Percentiles rank a stretch among this genome's conserved stretches.
These are phyloP conservation scores for Apocheima hispidaria DNA, from an alignment of 2,888 invertebrate species.

Conservation along the genomic window DNA sequence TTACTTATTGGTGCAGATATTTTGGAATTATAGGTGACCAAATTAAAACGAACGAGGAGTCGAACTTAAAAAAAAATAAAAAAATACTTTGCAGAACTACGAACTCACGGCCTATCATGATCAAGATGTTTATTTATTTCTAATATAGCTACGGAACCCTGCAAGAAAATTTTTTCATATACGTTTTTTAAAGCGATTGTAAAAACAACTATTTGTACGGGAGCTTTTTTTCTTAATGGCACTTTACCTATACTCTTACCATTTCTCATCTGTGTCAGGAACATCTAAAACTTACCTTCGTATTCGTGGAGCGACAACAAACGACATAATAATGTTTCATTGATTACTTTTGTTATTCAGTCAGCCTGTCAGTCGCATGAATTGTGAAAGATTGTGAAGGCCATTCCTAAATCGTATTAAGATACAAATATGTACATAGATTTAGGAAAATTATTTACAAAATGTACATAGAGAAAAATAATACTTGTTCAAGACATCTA, in stretches of 20 bases:
- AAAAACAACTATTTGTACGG: neutral
- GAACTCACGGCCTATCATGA: too few species aligned
- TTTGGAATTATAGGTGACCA: too few species aligned
- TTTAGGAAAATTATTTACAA: neutral
- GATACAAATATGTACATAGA: conserved; percentile 19
- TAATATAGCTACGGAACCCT: too few species aligned
- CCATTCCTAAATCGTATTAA: conserved; percentile 1
- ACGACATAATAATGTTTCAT: neutral
- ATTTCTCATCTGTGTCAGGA: neutral
- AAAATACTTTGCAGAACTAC: too few species aligned
- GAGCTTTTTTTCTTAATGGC: too few species aligned
- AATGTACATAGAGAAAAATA: neutral
- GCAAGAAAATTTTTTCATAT: too few species aligned
- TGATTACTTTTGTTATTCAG: conserved; percentile 10
- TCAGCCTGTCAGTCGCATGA: conserved; percentile 1
- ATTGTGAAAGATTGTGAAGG: conserved; percentile 16
- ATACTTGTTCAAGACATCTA: too few species aligned
- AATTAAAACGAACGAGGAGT: too few species aligned
- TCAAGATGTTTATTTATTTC: too few species aligned
- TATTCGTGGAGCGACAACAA: neutral
- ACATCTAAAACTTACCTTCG: neutral
- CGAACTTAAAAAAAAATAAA: too few species aligned
- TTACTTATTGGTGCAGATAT: too few species aligned
- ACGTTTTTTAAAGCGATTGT: neutral
- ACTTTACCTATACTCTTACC: neutral